Base-by-base conservation (phyloP, 2,888 invertebrate genomes). In the Nemotelus nigrinus region DNA sequence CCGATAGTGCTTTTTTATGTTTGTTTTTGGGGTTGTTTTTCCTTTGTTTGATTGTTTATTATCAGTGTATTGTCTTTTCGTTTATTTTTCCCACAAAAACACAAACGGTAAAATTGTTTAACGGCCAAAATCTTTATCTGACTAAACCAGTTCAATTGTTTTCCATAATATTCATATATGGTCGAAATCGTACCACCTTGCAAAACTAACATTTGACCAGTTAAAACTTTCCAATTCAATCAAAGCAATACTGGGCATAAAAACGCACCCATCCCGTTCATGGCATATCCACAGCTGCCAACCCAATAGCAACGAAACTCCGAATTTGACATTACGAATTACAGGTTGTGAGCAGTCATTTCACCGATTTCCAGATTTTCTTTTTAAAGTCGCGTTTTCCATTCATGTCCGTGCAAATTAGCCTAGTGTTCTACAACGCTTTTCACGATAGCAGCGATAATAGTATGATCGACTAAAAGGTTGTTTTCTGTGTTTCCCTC, bases 291-390 rank as follows among this genome's bases (percentile, higher is more conserved):
- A 65, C 7, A 41, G 6, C 45, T 55, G 55, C 70, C 70, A 70
- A 70, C 70, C 55, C 10, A 39, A 70, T 44, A 39, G 6, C 70
- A 10, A 55, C 43, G 39, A 41, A 5, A 44, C 70, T 41, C n/a
- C 6, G 1, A 70, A 10, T 70, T 70, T 70, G 70, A 70, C 70
- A 55, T 39, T 70, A 55, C 53, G 70, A 48, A 70, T 43, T 55
- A 70, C 70, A 70, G 70, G 70, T 70, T 70, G 70, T 70, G 70
- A 70, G 70, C 70, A 3, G 10, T 70, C 70, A 55, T 55, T 70
- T 70, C 70, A 53, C 70, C 70, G 70, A 70, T 70, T 53, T 70
- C 45, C 70, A 70, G 50, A 70, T 39, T 70, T 70, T 70, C 70
- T 70, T 70, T 70, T n/a, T 25, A 6, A 41, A 6, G 55, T 41